Evolutionary conservation across 1,140 invertebrate genomes (phyloP), one percentile per base, ranked within the genome.

Genomic region (Brachionus manjavacas): DNA sequence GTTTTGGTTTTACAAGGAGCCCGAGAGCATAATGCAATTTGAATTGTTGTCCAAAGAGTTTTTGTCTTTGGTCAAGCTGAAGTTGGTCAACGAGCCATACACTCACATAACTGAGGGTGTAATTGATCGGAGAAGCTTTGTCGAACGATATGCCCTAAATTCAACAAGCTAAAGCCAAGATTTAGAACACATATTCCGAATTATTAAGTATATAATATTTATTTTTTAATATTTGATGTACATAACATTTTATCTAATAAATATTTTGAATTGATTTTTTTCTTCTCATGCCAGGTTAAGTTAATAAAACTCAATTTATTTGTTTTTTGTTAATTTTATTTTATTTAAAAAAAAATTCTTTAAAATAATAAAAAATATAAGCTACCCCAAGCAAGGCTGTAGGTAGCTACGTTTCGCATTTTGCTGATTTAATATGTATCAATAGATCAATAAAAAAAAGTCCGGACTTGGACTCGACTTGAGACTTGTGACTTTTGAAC

Each of bases 1-100:
- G 86, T 94, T 95, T 88, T 98, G 96, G 96, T 92, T 96, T 68
- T 91, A 94, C 83, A 94, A 94, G 35, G 95, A 95, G 87, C 95
- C 96, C 0, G 92, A 92, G 84, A 94, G 96, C 89, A 94, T 98
- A 84, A 98, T 98, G 96, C 94, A 97, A 88, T 98, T 98, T 64
- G 79, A 81, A 81, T 35, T 25, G 35, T 25, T 81, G 52, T 81
- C 79, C 28, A 60, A 68, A 41, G 64, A 60, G 11, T 81, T 81
- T 81, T 68, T 81, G 31, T 43, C 31, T 11, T 23, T 81, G 31
- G 28, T 81, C 28, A 68, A 81, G 28, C 16, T 43, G 8, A 81
- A 81, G 20, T 16, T 81, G 9, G 20, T 76, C 7, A 76, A 46
- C 52, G 72, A 76, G 31, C 72, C 72, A 4, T 76, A 76, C 25